Conservation (phyloP, 2,113 vertebrate species). For the Shinisaurus crocodilurus region DNA sequence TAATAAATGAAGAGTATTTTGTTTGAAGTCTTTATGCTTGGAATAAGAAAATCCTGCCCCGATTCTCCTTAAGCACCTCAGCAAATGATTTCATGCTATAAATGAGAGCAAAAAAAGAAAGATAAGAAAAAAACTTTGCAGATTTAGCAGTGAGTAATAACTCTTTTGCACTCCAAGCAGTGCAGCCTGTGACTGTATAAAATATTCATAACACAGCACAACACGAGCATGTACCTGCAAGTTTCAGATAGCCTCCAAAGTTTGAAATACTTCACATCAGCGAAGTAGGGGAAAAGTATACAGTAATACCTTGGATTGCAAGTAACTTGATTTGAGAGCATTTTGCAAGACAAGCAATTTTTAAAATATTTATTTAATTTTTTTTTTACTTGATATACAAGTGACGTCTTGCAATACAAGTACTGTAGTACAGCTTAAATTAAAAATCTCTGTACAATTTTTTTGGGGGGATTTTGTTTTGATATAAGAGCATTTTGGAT, state of each 20-base stretch:
- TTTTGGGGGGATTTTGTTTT: too few species aligned
- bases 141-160: constrained; percentile 36
- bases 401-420: too few species aligned
- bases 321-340: too few species aligned
- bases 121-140: constrained; percentile 20
- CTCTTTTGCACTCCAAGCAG: constrained; percentile 30
- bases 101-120: constrained; percentile 21
- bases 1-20: constrained; percentile 63
- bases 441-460: too few species aligned
- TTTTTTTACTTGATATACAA: too few species aligned
- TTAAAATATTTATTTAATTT: too few species aligned
- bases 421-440: too few species aligned
- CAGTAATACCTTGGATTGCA: too few species aligned
- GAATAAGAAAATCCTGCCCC: constrained; percentile 43
- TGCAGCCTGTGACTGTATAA: constrained; percentile 8
- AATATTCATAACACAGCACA: constrained; percentile 49
- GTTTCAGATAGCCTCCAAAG: constrained; percentile 49
- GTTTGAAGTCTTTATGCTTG: constrained; percentile 34
- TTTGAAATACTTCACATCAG: constrained; percentile 38
- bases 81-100: constrained; percentile 44
- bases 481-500: too few species aligned
- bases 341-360: too few species aligned
- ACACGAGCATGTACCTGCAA: constrained; percentile 18
- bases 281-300: background rate
- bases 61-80: constrained; percentile 43